Evolutionary conservation across 2,113 vertebrate genomes (phyloP).

Genomic region (Macquaria ambigua): DNA sequence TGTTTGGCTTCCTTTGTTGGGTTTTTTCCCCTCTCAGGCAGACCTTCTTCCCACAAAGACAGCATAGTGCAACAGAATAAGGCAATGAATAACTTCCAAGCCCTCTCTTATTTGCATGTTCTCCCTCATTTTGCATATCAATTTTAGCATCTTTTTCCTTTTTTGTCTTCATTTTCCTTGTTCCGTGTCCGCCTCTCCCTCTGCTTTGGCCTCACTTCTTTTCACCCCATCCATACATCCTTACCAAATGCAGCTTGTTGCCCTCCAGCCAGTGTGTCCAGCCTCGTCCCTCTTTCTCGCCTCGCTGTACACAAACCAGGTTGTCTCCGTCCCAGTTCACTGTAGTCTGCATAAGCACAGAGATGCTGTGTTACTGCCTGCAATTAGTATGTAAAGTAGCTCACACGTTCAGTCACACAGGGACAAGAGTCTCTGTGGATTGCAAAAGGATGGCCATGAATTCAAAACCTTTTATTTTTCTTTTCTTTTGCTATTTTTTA

Average conservation of each 20-base stretch:
- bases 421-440: slow-evolving; percentile 11
- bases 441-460: background rate
- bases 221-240: slow-evolving; percentile 30
- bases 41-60: slow-evolving; percentile 5
- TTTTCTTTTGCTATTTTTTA: background rate
- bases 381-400: slow-evolving; percentile 42
- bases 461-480: background rate
- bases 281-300: slow-evolving; percentile 92
- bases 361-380: slow-evolving; percentile 7
- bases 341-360: slow-evolving; percentile 83
- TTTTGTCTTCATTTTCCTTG: slow-evolving; percentile 28
- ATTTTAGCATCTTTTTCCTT: background rate
- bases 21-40: background rate
- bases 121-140: slow-evolving; percentile 23
- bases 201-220: background rate
- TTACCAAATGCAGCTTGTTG: slow-evolving; percentile 91
- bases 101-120: slow-evolving; percentile 44
- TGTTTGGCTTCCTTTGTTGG: slow-evolving; percentile 1
- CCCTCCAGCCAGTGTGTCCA: slow-evolving; percentile 95
- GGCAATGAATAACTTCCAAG: slow-evolving; percentile 16
- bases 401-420: background rate
- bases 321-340: slow-evolving; percentile 92
- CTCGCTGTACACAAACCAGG: slow-evolving; percentile 90
- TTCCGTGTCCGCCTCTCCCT: background rate
- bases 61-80: background rate